These are phyloP conservation scores for Ellobius talpinus DNA, from an alignment of 2,113 vertebrate genomes.

Conservation along the genomic window DNA sequence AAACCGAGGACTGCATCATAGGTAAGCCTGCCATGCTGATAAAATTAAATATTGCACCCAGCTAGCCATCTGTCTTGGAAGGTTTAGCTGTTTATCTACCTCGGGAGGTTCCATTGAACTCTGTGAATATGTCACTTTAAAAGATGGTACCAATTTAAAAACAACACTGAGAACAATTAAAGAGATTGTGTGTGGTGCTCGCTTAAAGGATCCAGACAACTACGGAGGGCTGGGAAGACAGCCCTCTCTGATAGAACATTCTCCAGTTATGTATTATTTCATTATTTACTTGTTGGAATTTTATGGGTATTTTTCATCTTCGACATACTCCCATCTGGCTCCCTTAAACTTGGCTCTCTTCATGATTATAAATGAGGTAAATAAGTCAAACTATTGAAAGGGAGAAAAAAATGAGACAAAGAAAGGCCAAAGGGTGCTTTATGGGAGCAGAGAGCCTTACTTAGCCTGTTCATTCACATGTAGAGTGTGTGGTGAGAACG, in stretches of 20 bases:
- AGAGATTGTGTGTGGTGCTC: not conserved
- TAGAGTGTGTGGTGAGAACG: not conserved
- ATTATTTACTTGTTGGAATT: conserved; percentile 36
- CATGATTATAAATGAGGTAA: not conserved
- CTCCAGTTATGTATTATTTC: not conserved
- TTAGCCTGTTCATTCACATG: not conserved
- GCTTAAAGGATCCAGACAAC: not conserved
- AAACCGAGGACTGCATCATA: conserved; percentile 38
- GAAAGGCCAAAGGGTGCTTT: not conserved
- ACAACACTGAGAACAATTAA: conserved; percentile 54
- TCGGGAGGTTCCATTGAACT: conserved; percentile 34
- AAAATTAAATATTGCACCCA: conserved; percentile 50
- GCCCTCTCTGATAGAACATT: conserved; percentile 20
- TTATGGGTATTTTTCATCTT: conserved; percentile 52
- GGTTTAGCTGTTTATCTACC: conserved; percentile 34
- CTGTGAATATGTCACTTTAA: conserved; percentile 25
- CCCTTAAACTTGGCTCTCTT: conserved; percentile 43
- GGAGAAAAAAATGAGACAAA: conserved; percentile 5
- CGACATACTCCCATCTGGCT: not conserved
- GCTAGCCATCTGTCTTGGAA: conserved; percentile 56
- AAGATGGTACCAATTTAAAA: conserved; percentile 58
- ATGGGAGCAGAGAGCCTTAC: not conserved
- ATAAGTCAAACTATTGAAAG: not conserved
- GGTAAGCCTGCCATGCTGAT: conserved; percentile 11
- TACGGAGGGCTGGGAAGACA: not conserved